phyloP scores from a whole-genome alignment of 2,797 vertebrate genomes.

The Chelmon rostratus region DNA sequence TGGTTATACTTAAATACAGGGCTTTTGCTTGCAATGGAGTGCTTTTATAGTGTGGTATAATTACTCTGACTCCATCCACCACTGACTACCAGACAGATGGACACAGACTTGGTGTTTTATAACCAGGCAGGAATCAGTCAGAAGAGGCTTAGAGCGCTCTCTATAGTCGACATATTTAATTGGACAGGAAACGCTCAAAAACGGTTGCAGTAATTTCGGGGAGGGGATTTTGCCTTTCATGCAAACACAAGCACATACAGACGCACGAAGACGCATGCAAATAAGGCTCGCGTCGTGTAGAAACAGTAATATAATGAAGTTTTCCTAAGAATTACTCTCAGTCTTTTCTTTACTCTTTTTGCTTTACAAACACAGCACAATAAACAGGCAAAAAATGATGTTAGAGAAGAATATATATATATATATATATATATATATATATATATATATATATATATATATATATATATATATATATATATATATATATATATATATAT shows the following conservation, averaged over 20 bases:
- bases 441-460: too few relatives aligned
- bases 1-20: too few relatives aligned
- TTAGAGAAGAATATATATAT: neutral
- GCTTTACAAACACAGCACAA: neutral
- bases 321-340: neutral
- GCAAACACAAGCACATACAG: neutral
- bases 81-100: neutral
- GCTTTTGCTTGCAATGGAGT: neutral
- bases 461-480: too few relatives aligned
- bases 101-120: neutral
- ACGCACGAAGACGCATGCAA: neutral
- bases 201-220: neutral
- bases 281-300: neutral
- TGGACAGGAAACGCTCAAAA: neutral
- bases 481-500: too few relatives aligned
- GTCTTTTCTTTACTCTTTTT: neutral
- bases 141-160: slow-evolving; percentile 15
- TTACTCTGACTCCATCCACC: neutral
- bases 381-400: too few relatives aligned
- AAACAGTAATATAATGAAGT: neutral
- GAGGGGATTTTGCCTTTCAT: neutral
- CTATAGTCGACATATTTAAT: neutral
- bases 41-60: neutral
- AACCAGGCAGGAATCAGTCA: neutral
- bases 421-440: too few relatives aligned